Percentiles rank a stretch among this genome's conserved stretches.
Conservation (phyloP, 2,113 vertebrate genomes). For the Callopanchax toddi region DNA sequence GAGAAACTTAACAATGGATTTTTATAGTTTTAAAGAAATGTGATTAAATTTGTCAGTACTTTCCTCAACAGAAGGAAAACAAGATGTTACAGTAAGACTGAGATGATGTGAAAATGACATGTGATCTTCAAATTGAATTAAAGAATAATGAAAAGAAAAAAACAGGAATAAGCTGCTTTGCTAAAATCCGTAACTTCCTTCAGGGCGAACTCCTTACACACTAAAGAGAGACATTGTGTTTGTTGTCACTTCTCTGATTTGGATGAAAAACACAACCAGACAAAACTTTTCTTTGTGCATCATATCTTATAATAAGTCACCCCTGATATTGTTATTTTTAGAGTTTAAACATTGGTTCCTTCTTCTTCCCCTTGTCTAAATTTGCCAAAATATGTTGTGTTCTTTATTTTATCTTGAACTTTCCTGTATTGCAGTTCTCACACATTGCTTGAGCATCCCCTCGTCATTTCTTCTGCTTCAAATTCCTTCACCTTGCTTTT, state of each 20-base stretch:
- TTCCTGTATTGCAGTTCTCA: background rate
- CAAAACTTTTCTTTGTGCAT: slow-evolving; percentile 21
- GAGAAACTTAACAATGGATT: too few relatives aligned
- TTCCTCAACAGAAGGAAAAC: too few relatives aligned
- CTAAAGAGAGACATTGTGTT: background rate
- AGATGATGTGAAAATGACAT: background rate
- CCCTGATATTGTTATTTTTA: too few relatives aligned
- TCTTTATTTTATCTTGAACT: background rate
- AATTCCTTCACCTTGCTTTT: background rate
- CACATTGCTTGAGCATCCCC: background rate
- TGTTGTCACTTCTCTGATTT: slow-evolving; percentile 5
- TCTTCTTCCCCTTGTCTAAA: too few relatives aligned
- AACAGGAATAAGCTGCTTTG: background rate
- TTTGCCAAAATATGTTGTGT: background rate
- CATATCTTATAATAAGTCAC: too few relatives aligned
- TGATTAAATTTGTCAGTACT: too few relatives aligned
- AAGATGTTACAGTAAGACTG: slow-evolving; percentile 11
- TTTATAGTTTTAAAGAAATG: too few relatives aligned
- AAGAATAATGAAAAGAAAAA: background rate
- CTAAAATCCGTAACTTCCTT: background rate
- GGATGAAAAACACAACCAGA: slow-evolving; percentile 13
- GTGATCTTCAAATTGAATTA: background rate
- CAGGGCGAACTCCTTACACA: background rate
- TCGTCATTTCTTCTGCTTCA: background rate
- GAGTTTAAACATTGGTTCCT: too few relatives aligned